Evolutionary conservation across 2,113 vertebrate species (phyloP), one percentile per base, ranked within the genome.

Genomic region (Meles meles): DNA sequence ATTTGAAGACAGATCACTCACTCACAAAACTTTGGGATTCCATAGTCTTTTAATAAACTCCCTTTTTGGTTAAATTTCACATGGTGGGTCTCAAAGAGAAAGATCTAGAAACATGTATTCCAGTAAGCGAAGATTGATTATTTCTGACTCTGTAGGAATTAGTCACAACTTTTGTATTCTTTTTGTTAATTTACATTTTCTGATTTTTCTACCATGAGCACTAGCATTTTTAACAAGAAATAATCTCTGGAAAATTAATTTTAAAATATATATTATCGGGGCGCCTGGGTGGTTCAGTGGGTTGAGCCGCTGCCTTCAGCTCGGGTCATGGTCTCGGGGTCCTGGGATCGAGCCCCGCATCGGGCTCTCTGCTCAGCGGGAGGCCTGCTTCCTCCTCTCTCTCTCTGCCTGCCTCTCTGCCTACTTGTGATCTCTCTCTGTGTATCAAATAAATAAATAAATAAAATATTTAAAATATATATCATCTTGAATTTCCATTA

Each of bases 201-300:
- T 97, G 42, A 79, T 91, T 92, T 97, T 96, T 42, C 89, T 90
- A 87, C 80, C 59, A 86, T 93, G 21, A 80, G 27, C 29, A 76
- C 76, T 84, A 92, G 90, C 13, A 76, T 88, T 95, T 95, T 95
- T 80, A 91, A 91, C 63, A 82, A 90, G 94, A 61, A 85, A 79
- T 42, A 69, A 21, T 67, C 88, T 88, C 85, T 55, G 2, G 34
- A 88, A 94, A 74, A 37, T 52, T 86, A 72, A 87, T 55, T 85
- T 72, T 13, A 77, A 88, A 72, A 84, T 34, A 84, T 3, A 21
- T n/a, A 47, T 25, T 37, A 67, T n/a, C n/a, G n/a, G n/a, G n/a
- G n/a, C n/a, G n/a, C n/a, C n/a, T n/a, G n/a, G n/a, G n/a, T n/a
- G n/a, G n/a, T n/a, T n/a, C n/a, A n/a, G n/a, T n/a, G n/a, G n/a